Evolutionary conservation across 2,797 vertebrate genomes (phyloP).

Genomic region (Pitangus sulphuratus): DNA sequence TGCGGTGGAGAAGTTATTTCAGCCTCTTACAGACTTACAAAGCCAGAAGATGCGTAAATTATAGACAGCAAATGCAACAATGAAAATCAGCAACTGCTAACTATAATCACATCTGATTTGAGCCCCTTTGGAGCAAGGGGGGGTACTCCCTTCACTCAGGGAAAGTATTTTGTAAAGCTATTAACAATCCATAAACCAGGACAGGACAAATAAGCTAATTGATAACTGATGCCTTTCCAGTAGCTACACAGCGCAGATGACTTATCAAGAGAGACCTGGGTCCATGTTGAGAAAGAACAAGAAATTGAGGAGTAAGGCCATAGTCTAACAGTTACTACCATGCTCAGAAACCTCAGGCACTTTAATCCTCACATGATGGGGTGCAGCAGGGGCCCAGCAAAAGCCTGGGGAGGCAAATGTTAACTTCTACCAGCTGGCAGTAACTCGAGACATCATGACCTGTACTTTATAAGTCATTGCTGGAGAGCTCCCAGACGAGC

Average conservation of each 20-base stretch:
- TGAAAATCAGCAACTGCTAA: not conserved
- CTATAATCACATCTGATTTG: not conserved
- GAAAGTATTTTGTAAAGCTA: not conserved
- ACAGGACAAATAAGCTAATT: not conserved
- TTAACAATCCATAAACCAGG: not conserved
- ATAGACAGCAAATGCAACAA: not conserved
- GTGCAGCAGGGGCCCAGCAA: not conserved
- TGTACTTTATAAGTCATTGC: not conserved
- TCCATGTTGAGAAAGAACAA: not conserved
- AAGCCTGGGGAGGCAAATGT: not conserved
- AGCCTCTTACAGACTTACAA: not conserved
- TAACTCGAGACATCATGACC: not conserved
- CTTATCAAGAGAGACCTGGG: not conserved
- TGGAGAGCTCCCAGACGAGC: constrained; percentile 23
- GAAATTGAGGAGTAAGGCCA: not conserved
- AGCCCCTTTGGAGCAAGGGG: not conserved
- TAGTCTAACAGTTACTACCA: not conserved
- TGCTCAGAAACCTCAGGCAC: not conserved
- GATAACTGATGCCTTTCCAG: not conserved
- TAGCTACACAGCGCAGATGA: not conserved
- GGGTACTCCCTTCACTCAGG: not conserved
- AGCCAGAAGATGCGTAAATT: not conserved
- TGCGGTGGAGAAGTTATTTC: not conserved
- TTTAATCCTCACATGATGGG: not conserved
- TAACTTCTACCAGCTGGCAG: not conserved